Evolutionary conservation across 2,113 vertebrate genomes (phyloP).

Genomic region (Macrotis lagotis): DNA sequence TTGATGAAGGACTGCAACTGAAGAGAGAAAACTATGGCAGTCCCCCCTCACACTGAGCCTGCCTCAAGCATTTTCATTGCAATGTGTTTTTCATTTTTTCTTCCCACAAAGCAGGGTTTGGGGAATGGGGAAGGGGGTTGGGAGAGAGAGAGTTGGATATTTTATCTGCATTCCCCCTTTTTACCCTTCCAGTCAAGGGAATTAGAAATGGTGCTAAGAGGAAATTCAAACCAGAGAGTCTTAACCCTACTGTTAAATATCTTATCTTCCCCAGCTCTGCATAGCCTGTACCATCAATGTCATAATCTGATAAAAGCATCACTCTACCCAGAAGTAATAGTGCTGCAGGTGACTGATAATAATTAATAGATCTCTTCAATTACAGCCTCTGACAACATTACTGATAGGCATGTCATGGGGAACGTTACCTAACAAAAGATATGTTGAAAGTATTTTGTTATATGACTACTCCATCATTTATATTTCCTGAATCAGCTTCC

Average conservation of each 20-base stretch:
- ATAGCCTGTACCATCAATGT: conserved; percentile 53
- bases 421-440: conserved; percentile 70
- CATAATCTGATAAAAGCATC: conserved; percentile 61
- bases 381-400: conserved; percentile 69
- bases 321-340: conserved; percentile 41
- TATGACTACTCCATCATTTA: conserved; percentile 60
- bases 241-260: conserved; percentile 46
- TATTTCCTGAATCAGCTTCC: conserved; percentile 29
- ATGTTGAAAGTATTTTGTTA: conserved; percentile 68
- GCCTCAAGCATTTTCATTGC: conserved; percentile 10
- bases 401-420: conserved; percentile 63
- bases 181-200: conserved; percentile 38
- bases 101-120: conserved; percentile 48
- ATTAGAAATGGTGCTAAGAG: conserved; percentile 53
- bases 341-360: conserved; percentile 70
- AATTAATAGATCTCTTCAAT: conserved; percentile 77
- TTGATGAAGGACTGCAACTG: conserved; percentile 5
- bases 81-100: conserved; percentile 31
- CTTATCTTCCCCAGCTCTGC: conserved; percentile 58
- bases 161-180: conserved; percentile 47
- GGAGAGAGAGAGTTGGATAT: conserved; percentile 30
- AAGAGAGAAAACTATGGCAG: neutral
- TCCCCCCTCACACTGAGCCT: neutral
- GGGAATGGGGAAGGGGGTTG: neutral
- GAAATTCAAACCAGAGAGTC: conserved; percentile 47